Base-by-base conservation (phyloP, 64 coral and sea anemone genomes). In the Pachyseris speciosa region DNA sequence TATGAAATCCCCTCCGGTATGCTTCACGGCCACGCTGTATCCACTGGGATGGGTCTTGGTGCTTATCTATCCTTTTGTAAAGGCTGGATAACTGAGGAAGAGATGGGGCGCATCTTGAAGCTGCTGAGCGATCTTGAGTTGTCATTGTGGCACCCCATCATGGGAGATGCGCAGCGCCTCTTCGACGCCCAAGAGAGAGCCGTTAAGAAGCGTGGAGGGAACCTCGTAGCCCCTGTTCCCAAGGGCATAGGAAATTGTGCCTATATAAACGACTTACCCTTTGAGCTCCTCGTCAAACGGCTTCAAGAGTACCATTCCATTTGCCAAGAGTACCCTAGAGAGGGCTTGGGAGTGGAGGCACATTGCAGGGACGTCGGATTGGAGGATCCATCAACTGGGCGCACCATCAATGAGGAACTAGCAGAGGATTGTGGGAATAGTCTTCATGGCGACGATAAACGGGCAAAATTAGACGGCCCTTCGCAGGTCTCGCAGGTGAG, bases 111-210 rank as follows among this genome's bases (percentile, higher is more conserved):
- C 27, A 95, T 95, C 74, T 83, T 95, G 32, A 95, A 85, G 6
- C 69, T 95, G 2, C 53, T 95, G 2, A 78, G 79, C 27, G 80
- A 80, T 43, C 72, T 95, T 17, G 93, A 90, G 30, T 47, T 95
- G 55, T 85, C 93, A n/a, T 39, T 95, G 37, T 95, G 93, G 93
- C 93, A 95, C 40, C 87, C 87, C 11, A 86, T 94, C 69, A 94
- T 95, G 93, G 59, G 86, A 4, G 71, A 95, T 12, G 66, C 41
- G 16, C 16, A 76, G 41, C 75, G 34, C 5, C 29, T 95, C 24
- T 89, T 29, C 58, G 77, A 37, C 22, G 71, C 80, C 1, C 80
- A 84, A 17, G 64, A 63, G 15, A 95, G 57, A 47, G 74, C 90
- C 45, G 67, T 90, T 1, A 59, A 86, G 17, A 95, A 95, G 32